phyloP scores from a whole-genome alignment of 2,888 invertebrate species.

The Macrosiphum euphorbiae region DNA sequence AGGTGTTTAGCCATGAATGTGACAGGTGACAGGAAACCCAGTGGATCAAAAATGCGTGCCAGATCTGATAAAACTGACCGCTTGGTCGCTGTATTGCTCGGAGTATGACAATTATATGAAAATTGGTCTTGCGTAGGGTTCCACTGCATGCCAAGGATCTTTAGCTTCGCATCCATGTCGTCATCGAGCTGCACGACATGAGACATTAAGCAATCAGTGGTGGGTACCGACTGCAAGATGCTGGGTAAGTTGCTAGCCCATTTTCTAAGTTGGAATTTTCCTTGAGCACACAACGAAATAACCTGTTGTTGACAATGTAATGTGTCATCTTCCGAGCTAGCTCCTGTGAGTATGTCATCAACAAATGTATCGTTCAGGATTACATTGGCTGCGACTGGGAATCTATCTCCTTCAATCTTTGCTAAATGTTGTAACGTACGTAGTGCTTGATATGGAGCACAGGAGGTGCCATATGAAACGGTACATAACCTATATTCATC shows the following conservation, averaged over 20 bases:
- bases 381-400: no score
- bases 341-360: neutral
- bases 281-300: neutral
- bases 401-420: neutral
- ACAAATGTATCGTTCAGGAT: conserved; percentile 66
- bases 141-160: no score
- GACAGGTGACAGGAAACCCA: no score
- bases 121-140: no score
- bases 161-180: no score
- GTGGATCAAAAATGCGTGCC: no score
- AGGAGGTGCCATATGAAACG: conserved; percentile 23
- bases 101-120: no score
- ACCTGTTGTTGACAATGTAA: neutral
- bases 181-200: no score
- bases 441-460: conserved; percentile 21
- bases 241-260: conserved; percentile 4
- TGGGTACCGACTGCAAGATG: neutral
- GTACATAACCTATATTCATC: conserved; percentile 26
- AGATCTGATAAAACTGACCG: no score
- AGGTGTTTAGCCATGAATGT: no score
- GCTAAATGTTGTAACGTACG: neutral
- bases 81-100: no score
- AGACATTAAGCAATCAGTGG: no score
- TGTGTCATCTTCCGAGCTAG: neutral
- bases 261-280: neutral